A percentile compares a stretch with the other conserved stretches of the same genome.
Evolutionary conservation across 2,113 vertebrate genomes (phyloP).

Genomic region (Ictidomys tridecemlineatus): DNA sequence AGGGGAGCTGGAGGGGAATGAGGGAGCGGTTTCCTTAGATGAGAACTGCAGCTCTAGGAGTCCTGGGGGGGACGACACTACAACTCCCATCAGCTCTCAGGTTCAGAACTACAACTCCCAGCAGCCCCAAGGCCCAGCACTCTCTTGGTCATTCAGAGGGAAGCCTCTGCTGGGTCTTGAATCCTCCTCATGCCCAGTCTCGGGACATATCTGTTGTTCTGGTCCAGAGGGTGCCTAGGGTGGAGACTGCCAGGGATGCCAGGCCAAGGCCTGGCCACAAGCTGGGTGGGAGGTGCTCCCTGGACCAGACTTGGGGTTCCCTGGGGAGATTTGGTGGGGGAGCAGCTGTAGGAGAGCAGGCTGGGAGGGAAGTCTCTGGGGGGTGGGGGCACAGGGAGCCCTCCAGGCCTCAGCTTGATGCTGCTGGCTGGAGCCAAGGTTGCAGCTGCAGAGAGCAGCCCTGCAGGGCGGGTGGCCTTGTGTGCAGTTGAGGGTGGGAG

Average conservation of each 20-base stretch:
- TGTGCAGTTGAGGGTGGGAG: not conserved
- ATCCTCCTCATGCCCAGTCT: not conserved
- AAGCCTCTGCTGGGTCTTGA: not conserved
- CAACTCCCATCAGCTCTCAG: slow-evolving; percentile 67
- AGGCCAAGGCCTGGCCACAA: not conserved
- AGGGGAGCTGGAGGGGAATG: slow-evolving; percentile 20
- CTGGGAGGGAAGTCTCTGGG: not conserved
- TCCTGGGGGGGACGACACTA: slow-evolving; percentile 23
- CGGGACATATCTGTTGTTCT: not conserved
- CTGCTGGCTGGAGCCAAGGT: not conserved
- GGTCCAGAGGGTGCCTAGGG: not conserved
- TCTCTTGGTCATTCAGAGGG: not conserved
- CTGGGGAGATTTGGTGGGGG: not conserved
- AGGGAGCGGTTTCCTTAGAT: not conserved
- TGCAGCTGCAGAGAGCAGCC: not conserved
- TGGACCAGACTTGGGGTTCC: not conserved
- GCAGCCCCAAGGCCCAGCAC: slow-evolving; percentile 22
- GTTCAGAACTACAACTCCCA: slow-evolving; percentile 68
- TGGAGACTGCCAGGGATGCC: not conserved
- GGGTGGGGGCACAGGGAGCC: not conserved
- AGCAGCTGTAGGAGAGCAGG: not conserved
- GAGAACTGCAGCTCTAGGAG: slow-evolving; percentile 67
- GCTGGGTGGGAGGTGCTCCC: not conserved
- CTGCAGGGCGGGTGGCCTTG: not conserved
- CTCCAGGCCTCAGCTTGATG: not conserved